These are phyloP conservation scores for Dipodomys ordii DNA, from an alignment of 2,113 vertebrate species.

Conservation along the genomic window DNA sequence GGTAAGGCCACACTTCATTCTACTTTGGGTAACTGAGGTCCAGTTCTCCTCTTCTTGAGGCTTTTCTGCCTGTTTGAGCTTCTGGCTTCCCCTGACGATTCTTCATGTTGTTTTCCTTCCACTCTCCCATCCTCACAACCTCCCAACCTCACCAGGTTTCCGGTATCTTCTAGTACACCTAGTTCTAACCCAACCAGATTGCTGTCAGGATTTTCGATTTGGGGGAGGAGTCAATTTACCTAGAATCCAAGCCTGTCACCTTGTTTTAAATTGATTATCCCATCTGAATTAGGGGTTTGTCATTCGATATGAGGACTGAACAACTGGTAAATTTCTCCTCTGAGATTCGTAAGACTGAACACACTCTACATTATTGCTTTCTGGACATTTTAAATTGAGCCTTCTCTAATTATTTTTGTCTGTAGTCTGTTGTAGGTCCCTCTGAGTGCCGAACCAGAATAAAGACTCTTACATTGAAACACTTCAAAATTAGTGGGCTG, in stretches of 20 bases:
- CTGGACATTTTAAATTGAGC: conserved; percentile 6
- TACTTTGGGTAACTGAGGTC: background rate
- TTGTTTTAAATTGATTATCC: conserved; percentile 6
- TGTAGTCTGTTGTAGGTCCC: conserved; percentile 78
- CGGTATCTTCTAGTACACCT: background rate
- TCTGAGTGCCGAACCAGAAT: conserved; percentile 67
- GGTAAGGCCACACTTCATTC: conserved; percentile 38
- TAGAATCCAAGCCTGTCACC: background rate
- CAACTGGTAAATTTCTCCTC: background rate
- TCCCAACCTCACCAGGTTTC: conserved; percentile 48
- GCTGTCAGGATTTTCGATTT: background rate
- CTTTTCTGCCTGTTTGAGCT: background rate
- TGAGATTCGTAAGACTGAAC: background rate
- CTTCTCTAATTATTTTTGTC: conserved; percentile 67
- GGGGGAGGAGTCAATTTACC: background rate
- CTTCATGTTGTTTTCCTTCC: background rate
- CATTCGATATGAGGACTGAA: background rate
- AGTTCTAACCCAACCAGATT: background rate
- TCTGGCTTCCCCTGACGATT: background rate
- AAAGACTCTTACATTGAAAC: conserved; percentile 74
- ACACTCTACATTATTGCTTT: conserved; percentile 13
- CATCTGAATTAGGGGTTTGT: conserved; percentile 41
- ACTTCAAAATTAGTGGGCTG: background rate
- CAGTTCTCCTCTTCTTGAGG: background rate
- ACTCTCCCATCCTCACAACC: background rate